Percentiles rank a stretch among this genome's conserved stretches.
phyloP scores from a whole-genome alignment of 2,888 invertebrate genomes.

The Monochamus alternatus region DNA sequence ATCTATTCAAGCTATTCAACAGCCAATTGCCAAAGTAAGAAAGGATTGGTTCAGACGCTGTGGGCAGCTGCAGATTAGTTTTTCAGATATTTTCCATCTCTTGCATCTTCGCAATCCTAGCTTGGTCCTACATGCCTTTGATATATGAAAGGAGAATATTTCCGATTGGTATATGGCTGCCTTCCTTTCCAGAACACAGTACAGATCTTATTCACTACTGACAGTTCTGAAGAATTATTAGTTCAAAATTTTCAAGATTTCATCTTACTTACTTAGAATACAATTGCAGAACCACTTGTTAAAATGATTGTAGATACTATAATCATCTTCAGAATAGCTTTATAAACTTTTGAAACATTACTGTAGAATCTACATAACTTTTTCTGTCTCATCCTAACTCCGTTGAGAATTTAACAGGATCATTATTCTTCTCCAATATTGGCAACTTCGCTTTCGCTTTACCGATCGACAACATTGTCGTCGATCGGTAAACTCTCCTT shows the following conservation, averaged over 20 bases:
- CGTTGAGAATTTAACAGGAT: too few relatives aligned
- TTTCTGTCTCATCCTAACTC: too few relatives aligned
- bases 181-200: background rate
- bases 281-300: too few relatives aligned
- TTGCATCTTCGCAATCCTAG: background rate
- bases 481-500: too few relatives aligned
- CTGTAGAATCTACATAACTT: too few relatives aligned
- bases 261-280: too few relatives aligned
- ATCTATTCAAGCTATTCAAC: conserved; percentile 5
- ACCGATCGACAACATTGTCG: too few relatives aligned
- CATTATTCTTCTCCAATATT: too few relatives aligned
- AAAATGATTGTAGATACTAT: too few relatives aligned
- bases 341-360: too few relatives aligned
- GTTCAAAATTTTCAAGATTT: background rate
- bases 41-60: background rate
- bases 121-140: background rate
- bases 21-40: background rate
- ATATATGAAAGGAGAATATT: background rate
- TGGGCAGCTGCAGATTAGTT: background rate
- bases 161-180: conserved; percentile 5
- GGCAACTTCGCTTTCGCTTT: too few relatives aligned
- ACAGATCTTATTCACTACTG: conserved; percentile 53
- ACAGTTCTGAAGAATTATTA: conserved; percentile 51
- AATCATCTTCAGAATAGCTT: too few relatives aligned
- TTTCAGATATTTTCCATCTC: background rate